Evolutionary conservation across 2,797 vertebrate genomes (phyloP).

Genomic region (Chrysocyon brachyurus): DNA sequence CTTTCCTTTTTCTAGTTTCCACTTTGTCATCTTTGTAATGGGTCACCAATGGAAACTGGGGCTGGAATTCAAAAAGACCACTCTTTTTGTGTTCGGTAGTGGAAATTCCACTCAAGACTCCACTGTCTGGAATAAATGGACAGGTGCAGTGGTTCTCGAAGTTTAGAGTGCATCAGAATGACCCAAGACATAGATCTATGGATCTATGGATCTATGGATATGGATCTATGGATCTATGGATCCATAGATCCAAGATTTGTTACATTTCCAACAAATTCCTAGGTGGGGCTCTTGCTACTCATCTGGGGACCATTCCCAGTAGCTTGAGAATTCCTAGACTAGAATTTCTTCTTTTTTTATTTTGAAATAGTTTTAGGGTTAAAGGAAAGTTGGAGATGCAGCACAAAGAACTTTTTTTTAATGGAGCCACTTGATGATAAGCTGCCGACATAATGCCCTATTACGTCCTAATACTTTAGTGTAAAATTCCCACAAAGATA

Average conservation of each 20-base stretch:
- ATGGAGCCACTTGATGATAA: not conserved
- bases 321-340: not conserved
- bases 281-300: no score
- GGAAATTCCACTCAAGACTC: not conserved
- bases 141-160: not conserved
- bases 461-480: not conserved
- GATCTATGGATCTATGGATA: not conserved
- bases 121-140: not conserved
- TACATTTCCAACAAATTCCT: not conserved
- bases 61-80: not conserved
- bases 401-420: not conserved
- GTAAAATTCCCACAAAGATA: not conserved
- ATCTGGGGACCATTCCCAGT: not conserved
- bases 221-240: no score
- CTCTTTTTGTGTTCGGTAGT: not conserved
- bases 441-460: not conserved
- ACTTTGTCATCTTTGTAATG: not conserved
- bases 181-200: not conserved
- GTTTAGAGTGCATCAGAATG: not conserved
- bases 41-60: not conserved
- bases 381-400: not conserved
- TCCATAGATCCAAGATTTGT: not conserved
- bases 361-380: slow-evolving; percentile 29
- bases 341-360: not conserved
- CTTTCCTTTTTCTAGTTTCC: not conserved